Conservation (phyloP, 2,113 vertebrate species). For the Melospiza melodia region DNA sequence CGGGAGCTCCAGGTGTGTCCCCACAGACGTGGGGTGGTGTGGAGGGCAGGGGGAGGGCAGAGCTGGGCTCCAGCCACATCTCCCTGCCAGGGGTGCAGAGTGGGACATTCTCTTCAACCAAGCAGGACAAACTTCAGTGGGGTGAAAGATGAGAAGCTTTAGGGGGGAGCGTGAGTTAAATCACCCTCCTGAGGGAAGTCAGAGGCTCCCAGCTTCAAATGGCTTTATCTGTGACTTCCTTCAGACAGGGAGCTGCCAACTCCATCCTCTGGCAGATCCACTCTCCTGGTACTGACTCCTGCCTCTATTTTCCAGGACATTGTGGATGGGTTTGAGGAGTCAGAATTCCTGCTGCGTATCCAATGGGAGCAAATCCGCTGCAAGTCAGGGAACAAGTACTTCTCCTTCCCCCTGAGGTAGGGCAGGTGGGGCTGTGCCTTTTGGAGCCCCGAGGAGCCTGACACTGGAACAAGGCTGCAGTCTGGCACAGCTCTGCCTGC, state of each 20-base stretch:
- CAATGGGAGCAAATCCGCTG: conserved; percentile 82
- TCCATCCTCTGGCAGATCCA: not conserved
- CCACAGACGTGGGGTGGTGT: too few species aligned
- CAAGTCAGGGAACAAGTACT: conserved; percentile 91
- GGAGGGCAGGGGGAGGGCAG: not conserved
- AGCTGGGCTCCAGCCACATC: not conserved
- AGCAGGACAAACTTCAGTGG: not conserved
- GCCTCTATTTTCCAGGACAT: conserved; percentile 72
- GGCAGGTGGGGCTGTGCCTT: not conserved
- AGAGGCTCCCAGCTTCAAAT: not conserved
- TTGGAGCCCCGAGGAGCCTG: not conserved
- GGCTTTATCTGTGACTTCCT: not conserved
- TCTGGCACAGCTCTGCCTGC: not conserved
- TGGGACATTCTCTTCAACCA: not conserved
- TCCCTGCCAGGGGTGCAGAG: not conserved
- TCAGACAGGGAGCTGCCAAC: not conserved
- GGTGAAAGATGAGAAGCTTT: not conserved
- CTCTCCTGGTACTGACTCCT: not conserved
- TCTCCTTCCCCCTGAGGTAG: conserved; percentile 82
- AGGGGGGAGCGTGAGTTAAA: not conserved
- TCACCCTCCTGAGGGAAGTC: not conserved
- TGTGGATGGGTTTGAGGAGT: conserved; percentile 84
- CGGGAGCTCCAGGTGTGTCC: conserved; percentile 84
- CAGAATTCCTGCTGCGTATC: conserved; percentile 73
- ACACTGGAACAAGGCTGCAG: not conserved